phyloP scores from a whole-genome alignment of 2,797 vertebrate species.

The Hirundo rustica region DNA sequence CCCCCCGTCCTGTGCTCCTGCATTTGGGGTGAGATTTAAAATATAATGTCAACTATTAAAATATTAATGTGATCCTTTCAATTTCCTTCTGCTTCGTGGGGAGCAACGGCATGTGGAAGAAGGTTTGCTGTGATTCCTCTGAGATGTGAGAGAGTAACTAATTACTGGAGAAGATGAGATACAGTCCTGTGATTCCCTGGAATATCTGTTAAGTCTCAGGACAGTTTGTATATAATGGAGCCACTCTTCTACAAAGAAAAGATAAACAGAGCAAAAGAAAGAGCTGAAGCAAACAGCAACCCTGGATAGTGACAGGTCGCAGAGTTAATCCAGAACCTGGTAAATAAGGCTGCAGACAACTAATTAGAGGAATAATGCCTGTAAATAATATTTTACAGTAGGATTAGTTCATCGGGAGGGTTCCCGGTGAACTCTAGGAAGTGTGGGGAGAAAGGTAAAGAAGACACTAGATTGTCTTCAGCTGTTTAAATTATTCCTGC shows the following conservation, averaged over 20 bases:
- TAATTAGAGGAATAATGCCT: slow-evolving; percentile 85
- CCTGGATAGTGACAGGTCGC: slow-evolving; percentile 25
- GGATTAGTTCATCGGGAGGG: background rate
- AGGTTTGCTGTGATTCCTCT: background rate
- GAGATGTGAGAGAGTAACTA: slow-evolving; percentile 21
- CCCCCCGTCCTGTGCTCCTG: background rate
- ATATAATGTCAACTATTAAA: background rate
- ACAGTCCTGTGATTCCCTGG: slow-evolving; percentile 12
- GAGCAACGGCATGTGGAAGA: background rate
- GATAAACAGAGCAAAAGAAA: slow-evolving; percentile 8
- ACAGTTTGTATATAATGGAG: slow-evolving; percentile 41
- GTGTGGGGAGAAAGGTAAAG: background rate
- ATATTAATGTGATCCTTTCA: background rate
- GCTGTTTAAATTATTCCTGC: background rate
- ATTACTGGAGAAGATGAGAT: slow-evolving; percentile 26
- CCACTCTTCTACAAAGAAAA: background rate
- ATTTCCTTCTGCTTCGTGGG: background rate
- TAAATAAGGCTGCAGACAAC: slow-evolving; percentile 81
- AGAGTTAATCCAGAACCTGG: slow-evolving; percentile 51
- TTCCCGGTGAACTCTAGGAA: background rate
- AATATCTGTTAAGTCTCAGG: slow-evolving; percentile 43
- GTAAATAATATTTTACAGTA: slow-evolving; percentile 80
- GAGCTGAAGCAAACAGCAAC: slow-evolving; percentile 1
- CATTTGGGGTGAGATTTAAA: background rate
- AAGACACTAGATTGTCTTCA: background rate